These are phyloP conservation scores for Amblyjoppa proteus DNA, from an alignment of 2,888 invertebrate genomes.

Conservation along the genomic window DNA sequence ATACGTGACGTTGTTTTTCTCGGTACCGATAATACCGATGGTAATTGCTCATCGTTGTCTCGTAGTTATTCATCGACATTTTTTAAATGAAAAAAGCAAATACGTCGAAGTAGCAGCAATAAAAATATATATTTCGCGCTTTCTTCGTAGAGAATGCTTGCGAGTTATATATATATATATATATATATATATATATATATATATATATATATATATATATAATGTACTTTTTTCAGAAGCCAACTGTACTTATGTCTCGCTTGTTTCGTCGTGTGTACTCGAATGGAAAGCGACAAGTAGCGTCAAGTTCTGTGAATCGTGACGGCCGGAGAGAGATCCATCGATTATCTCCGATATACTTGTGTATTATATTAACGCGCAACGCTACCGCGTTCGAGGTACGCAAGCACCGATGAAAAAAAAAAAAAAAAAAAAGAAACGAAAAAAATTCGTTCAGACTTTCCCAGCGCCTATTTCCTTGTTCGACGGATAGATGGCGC, in stretches of 20 bases:
- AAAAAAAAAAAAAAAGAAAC: slow-evolving; percentile 13
- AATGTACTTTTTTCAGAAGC: slow-evolving; percentile 48
- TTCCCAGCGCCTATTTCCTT: slow-evolving; percentile 50
- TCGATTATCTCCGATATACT: slow-evolving; percentile 39
- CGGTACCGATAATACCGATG: slow-evolving; percentile 39
- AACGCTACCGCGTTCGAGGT: no score
- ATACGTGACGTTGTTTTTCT: slow-evolving; percentile 12
- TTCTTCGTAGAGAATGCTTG: slow-evolving; percentile 62
- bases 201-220: not conserved
- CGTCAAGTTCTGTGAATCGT: slow-evolving; percentile 59
- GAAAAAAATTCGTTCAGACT: slow-evolving; percentile 47
- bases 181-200: no score
- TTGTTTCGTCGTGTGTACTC: slow-evolving; percentile 34
- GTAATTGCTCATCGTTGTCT: slow-evolving; percentile 63
- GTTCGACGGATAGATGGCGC: slow-evolving; percentile 44
- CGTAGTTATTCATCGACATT: slow-evolving; percentile 47
- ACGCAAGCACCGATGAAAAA: not conserved
- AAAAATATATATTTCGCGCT: slow-evolving; percentile 64
- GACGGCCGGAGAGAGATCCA: slow-evolving; percentile 33
- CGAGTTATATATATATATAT: slow-evolving; percentile 31
- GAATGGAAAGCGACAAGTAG: slow-evolving; percentile 50
- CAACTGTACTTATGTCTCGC: slow-evolving; percentile 63
- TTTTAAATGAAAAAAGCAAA: slow-evolving; percentile 21
- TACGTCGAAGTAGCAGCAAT: slow-evolving; percentile 54
- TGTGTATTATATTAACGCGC: slow-evolving; percentile 26